These are phyloP conservation scores for Scelioninae gen. 1 DNA, from an alignment of 2,888 invertebrate species.

Conservation along the genomic window DNA sequence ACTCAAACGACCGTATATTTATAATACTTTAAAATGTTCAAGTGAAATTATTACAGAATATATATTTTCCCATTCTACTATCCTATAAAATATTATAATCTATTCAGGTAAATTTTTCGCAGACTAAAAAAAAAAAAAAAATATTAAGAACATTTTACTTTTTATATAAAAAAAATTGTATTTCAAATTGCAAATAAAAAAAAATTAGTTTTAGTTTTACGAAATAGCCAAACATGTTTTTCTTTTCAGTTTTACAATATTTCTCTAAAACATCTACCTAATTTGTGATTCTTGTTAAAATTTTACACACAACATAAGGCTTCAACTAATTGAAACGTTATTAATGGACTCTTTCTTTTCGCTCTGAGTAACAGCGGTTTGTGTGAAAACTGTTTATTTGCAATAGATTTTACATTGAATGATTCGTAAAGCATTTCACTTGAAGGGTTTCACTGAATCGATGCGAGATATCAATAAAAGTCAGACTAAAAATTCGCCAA, in stretches of 20 bases:
- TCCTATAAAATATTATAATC: not conserved
- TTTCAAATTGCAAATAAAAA: no score
- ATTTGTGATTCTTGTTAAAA: constrained; percentile 10
- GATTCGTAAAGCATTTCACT: constrained; percentile 15
- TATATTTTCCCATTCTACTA: constrained; percentile 10
- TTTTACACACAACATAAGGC: constrained; percentile 1
- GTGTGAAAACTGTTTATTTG: constrained; percentile 42
- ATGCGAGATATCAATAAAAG: constrained; percentile 1
- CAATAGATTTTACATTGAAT: constrained; percentile 26
- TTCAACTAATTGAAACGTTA: constrained; percentile 21
- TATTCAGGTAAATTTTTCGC: no score
- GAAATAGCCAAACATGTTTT: no score
- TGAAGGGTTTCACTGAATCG: not conserved
- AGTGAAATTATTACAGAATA: constrained; percentile 38
- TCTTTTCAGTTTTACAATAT: no score
- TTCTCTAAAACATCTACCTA: no score
- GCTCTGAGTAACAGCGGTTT: constrained; percentile 31
- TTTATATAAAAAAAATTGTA: no score
- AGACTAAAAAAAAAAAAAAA: no score
- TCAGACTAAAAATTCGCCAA: not conserved
- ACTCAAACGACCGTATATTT: constrained; percentile 46
- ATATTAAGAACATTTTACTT: no score
- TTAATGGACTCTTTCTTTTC: constrained; percentile 41
- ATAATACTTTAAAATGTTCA: constrained; percentile 33
- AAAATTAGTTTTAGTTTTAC: no score